Conservation (phyloP, 2,113 vertebrate species). For the Naja naja region DNA sequence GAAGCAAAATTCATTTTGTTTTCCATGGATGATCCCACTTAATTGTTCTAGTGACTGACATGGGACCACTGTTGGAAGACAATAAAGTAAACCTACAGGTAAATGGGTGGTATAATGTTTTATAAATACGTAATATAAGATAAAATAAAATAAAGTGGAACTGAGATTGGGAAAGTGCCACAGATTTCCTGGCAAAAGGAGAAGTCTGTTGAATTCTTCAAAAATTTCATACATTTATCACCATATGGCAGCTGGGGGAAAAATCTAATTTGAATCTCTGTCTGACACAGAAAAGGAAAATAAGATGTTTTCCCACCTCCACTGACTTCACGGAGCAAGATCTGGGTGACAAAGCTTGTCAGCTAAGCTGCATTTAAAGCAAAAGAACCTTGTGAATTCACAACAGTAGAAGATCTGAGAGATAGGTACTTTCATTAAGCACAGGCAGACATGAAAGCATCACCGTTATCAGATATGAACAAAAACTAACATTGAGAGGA, state of each 20-base stretch:
- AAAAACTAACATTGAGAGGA: not conserved
- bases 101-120: not conserved
- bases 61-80: not conserved
- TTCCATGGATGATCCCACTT: not conserved
- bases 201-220: not conserved
- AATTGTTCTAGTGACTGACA: not conserved
- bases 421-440: conserved; percentile 31
- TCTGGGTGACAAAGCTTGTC: not conserved
- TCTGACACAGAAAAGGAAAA: conserved; percentile 5
- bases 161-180: not conserved
- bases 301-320: not conserved
- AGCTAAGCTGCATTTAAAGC: conserved; percentile 1
- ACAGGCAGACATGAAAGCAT: not conserved
- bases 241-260: not conserved
- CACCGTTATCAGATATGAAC: conserved; percentile 13
- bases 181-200: not conserved
- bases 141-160: conserved; percentile 2
- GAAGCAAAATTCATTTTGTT: not conserved
- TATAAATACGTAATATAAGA: not conserved
- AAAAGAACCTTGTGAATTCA: not conserved
- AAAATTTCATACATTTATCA: conserved; percentile 4
- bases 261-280: not conserved
- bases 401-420: conserved; percentile 9
- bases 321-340: not conserved
- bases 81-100: not conserved